A percentile compares a stretch with the other conserved stretches of the same genome.
Conservation (phyloP, 1,140 invertebrate species). For the Zaprionus inermis region DNA sequence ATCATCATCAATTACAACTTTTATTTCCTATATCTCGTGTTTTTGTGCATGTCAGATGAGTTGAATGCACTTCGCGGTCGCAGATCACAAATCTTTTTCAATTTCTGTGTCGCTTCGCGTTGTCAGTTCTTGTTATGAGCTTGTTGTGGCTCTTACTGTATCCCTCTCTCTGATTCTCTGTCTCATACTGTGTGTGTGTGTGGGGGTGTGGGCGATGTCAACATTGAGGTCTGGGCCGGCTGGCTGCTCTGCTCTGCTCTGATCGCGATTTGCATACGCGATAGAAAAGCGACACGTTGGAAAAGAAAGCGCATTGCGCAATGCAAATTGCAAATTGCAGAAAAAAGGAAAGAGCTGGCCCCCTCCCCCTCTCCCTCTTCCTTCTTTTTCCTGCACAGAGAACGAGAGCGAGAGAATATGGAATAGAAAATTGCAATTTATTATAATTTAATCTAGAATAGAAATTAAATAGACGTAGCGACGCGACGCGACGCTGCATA, state of each 20-base stretch:
- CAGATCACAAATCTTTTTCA: conserved; percentile 25
- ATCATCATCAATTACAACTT: conserved; percentile 1
- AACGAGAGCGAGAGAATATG: conserved; percentile 15
- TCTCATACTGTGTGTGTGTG: not conserved
- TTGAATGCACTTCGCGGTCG: conserved; percentile 37
- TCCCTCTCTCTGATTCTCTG: not conserved
- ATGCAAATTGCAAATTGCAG: conserved; percentile 37
- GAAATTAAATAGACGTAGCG: conserved; percentile 69
- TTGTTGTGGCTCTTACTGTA: conserved; percentile 1
- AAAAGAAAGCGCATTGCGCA: conserved; percentile 65
- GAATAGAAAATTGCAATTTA: conserved; percentile 69
- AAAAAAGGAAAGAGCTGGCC: conserved; percentile 17
- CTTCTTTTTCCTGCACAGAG: too few relatives aligned
- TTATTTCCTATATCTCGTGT: conserved; percentile 9
- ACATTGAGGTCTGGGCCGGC: conserved; percentile 43
- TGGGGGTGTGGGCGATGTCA: conserved; percentile 48
- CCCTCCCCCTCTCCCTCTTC: too few relatives aligned
- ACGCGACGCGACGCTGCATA: conserved; percentile 54
- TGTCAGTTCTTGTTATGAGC: conserved; percentile 30
- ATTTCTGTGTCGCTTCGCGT: conserved; percentile 18
- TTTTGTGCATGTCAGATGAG: conserved; percentile 13
- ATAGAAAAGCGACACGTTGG: conserved; percentile 17
- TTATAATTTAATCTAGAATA: conserved; percentile 83
- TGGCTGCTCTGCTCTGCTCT: conserved; percentile 5
- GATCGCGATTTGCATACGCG: conserved; percentile 29